Conservation (phyloP, 2,888 invertebrate genomes). For the Platerodrilus igneus region DNA sequence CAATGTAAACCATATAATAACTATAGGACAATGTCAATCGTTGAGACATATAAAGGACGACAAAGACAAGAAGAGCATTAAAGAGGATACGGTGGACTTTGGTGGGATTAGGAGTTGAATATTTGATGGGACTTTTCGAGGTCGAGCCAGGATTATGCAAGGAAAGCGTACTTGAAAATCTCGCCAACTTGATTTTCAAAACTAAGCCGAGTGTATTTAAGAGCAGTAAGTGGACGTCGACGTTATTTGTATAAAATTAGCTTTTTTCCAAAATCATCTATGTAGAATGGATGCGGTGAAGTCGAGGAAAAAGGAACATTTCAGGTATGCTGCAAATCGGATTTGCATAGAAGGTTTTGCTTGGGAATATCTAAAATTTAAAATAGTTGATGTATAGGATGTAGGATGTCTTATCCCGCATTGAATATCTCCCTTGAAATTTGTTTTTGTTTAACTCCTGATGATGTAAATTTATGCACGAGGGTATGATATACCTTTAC, state of each 20-base stretch:
- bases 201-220: conserved; percentile 3
- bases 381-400: conserved; percentile 23
- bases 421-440: conserved; percentile 21
- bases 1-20: conserved; percentile 31
- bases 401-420: conserved; percentile 19
- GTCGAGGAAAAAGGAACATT: conserved; percentile 3
- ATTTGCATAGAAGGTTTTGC: conserved; percentile 24
- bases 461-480: conserved; percentile 13
- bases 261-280: not conserved
- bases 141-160: conserved; percentile 21
- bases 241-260: not conserved
- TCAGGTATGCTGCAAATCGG: conserved; percentile 13
- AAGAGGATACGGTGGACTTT: conserved; percentile 32
- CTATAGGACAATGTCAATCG: conserved; percentile 27
- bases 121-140: conserved; percentile 33
- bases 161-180: conserved; percentile 26
- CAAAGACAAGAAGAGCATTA: conserved; percentile 27
- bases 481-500: conserved; percentile 15
- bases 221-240: conserved; percentile 4
- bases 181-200: conserved; percentile 15
- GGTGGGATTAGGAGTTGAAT: conserved; percentile 36
- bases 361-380: conserved; percentile 25
- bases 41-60: conserved; percentile 23
- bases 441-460: conserved; percentile 22
- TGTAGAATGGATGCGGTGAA: too few relatives aligned